Percentiles rank a stretch among this genome's conserved stretches.
Evolutionary conservation across 1,140 invertebrate genomes (phyloP).

Genomic region (Cyphomyrmex costatus): DNA sequence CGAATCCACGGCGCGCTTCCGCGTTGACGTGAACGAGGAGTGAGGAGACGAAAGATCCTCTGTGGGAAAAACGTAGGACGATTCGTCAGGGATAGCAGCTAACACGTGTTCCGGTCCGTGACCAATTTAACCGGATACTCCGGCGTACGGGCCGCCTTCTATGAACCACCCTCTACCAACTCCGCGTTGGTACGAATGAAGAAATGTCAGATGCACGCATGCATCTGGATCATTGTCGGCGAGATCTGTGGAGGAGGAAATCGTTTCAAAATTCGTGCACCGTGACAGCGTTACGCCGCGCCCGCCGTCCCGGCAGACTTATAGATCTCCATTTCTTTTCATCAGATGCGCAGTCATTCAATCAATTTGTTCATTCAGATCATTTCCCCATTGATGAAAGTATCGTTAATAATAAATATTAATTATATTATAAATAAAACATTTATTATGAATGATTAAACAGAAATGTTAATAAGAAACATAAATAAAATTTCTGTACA

Average conservation of each 20-base stretch:
- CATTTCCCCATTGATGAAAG: background rate
- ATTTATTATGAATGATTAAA: background rate
- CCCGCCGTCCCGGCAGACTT: background rate
- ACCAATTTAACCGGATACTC: constrained; percentile 86
- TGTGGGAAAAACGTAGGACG: constrained; percentile 84
- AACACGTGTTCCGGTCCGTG: constrained; percentile 83
- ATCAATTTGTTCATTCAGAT: constrained; percentile 19
- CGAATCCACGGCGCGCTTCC: constrained; percentile 42
- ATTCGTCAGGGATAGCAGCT: constrained; percentile 83
- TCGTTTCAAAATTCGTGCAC: constrained; percentile 72
- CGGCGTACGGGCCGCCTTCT: constrained; percentile 19
- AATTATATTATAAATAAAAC: background rate
- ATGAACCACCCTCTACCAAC: constrained; percentile 64
- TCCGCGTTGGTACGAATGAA: constrained; percentile 34
- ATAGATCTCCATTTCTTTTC: background rate
- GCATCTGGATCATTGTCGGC: constrained; percentile 76
- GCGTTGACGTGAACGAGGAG: constrained; percentile 6
- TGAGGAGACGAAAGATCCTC: constrained; percentile 48
- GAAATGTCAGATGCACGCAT: constrained; percentile 72
- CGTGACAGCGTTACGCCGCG: constrained; percentile 66
- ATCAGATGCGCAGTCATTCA: background rate
- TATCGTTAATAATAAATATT: constrained; percentile 11
- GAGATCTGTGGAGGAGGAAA: constrained; percentile 69
- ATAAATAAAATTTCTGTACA: too few species aligned
- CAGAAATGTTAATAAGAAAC: background rate